A percentile compares a stretch with the other conserved stretches of the same genome.
phyloP scores from a whole-genome alignment of 1,140 invertebrate genomes.

The Grapholita molesta region DNA sequence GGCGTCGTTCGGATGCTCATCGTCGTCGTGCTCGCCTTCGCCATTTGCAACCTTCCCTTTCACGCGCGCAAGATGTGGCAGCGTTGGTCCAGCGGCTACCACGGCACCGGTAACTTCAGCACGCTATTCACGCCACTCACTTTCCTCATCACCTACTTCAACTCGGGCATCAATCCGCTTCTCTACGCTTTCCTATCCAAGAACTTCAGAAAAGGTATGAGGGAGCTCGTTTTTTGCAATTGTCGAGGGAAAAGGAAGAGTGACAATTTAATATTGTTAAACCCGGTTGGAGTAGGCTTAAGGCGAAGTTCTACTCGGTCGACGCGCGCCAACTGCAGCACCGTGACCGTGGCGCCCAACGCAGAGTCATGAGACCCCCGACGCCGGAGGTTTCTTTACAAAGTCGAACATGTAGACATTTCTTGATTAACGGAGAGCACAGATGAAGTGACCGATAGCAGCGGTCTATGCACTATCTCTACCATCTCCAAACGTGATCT shows the following conservation, averaged over 20 bases:
- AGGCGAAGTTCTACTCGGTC: constrained; percentile 72
- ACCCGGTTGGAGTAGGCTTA: constrained; percentile 59
- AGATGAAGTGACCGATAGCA: constrained; percentile 68
- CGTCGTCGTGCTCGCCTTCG: constrained; percentile 89
- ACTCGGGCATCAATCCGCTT: constrained; percentile 91
- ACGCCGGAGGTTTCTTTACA: constrained; percentile 60
- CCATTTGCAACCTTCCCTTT: constrained; percentile 90
- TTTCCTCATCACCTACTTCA: constrained; percentile 90
- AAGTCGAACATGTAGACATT: constrained; percentile 63
- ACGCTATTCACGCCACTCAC: constrained; percentile 89
- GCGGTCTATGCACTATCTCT: constrained; percentile 59
- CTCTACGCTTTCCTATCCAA: constrained; percentile 91
- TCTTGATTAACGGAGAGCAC: constrained; percentile 75
- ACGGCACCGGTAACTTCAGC: constrained; percentile 83
- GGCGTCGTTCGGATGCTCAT: constrained; percentile 90
- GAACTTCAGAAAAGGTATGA: constrained; percentile 86
- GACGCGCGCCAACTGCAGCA: constrained; percentile 75
- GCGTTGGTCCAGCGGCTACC: constrained; percentile 82
- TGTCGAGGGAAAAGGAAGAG: constrained; percentile 65
- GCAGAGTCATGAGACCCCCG: constrained; percentile 73
- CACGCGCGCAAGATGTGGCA: constrained; percentile 91
- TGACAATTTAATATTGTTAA: constrained; percentile 65
- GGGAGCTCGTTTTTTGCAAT: constrained; percentile 81
- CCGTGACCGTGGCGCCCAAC: constrained; percentile 71
- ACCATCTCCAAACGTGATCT: constrained; percentile 59